phyloP scores from a whole-genome alignment of 2,888 invertebrate genomes.

The Deilephila porcellus region DNA sequence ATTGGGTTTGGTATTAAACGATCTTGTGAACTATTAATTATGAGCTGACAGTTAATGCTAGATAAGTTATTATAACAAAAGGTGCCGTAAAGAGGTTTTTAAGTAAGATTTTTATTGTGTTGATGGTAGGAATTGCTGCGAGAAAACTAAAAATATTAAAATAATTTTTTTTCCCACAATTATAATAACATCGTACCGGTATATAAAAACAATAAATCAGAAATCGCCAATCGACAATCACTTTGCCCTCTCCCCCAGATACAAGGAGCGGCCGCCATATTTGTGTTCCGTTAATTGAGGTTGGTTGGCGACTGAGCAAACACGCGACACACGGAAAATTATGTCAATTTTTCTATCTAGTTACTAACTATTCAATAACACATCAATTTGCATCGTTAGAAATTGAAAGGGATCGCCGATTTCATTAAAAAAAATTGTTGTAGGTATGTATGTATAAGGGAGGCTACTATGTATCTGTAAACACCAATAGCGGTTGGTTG shows the following conservation, averaged over 20 bases:
- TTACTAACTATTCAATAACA: background rate
- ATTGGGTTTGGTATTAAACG: too few species aligned
- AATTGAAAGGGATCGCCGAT: background rate
- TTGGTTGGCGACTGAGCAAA: slow-evolving; percentile 50
- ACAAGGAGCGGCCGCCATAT: slow-evolving; percentile 56
- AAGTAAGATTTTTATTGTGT: background rate
- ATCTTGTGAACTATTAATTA: too few species aligned
- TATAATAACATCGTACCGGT: too few species aligned
- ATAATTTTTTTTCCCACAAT: background rate
- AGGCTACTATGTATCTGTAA: too few species aligned
- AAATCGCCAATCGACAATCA: slow-evolving; percentile 33
- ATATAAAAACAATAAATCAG: background rate
- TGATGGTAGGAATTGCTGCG: too few species aligned
- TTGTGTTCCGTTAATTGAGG: slow-evolving; percentile 63
- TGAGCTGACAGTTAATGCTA: too few species aligned
- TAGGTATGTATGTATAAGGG: background rate
- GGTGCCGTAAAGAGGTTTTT: background rate
- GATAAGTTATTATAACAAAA: too few species aligned
- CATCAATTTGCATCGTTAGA: background rate
- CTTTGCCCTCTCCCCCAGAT: slow-evolving; percentile 14
- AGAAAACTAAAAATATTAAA: too few species aligned
- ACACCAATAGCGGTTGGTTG: too few species aligned
- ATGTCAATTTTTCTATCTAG: slow-evolving; percentile 27
- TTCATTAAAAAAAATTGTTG: background rate
- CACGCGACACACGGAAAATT: slow-evolving; percentile 41